Evolutionary conservation across 2,888 invertebrate species (phyloP).

Genomic region (Mesochorus sp.): DNA sequence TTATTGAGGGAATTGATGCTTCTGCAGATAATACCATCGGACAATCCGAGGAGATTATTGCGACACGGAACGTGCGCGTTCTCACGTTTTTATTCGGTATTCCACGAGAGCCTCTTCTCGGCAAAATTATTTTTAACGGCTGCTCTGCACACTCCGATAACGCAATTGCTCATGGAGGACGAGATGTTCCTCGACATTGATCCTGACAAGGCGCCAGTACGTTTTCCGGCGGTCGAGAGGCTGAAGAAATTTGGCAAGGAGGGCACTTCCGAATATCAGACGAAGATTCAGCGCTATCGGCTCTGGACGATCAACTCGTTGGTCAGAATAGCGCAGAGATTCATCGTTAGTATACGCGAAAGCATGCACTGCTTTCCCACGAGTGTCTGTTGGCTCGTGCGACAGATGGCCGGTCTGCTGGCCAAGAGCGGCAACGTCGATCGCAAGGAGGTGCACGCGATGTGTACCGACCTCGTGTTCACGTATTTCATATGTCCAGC

Average conservation of each 20-base stretch:
- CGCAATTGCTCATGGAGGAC: slow-evolving; percentile 94
- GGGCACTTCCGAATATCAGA: slow-evolving; percentile 88
- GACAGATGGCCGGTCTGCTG: slow-evolving; percentile 90
- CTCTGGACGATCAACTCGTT: slow-evolving; percentile 91
- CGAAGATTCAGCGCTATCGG: slow-evolving; percentile 90
- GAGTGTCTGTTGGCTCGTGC: slow-evolving; percentile 94
- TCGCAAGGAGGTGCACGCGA: slow-evolving; percentile 85
- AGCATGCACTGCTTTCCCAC: slow-evolving; percentile 96
- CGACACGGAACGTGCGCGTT: slow-evolving; percentile 94
- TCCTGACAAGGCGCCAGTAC: slow-evolving; percentile 90
- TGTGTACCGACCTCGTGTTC: slow-evolving; percentile 96
- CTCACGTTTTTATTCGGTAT: slow-evolving; percentile 92
- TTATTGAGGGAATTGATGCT: slow-evolving; percentile 87
- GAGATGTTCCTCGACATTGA: slow-evolving; percentile 96
- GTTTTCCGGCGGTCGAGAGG: slow-evolving; percentile 83
- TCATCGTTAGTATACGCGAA: slow-evolving; percentile 91
- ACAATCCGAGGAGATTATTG: slow-evolving; percentile 89
- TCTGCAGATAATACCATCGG: slow-evolving; percentile 87
- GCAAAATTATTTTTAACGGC: slow-evolving; percentile 97
- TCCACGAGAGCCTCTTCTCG: slow-evolving; percentile 94
- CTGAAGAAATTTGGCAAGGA: slow-evolving; percentile 90
- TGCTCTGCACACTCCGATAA: slow-evolving; percentile 94
- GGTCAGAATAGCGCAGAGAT: slow-evolving; percentile 90
- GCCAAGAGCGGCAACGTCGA: slow-evolving; percentile 85
- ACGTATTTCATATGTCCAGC: slow-evolving; percentile 98